Conservation (phyloP, 2,888 invertebrate species). For the Oscheius sp. region DNA sequence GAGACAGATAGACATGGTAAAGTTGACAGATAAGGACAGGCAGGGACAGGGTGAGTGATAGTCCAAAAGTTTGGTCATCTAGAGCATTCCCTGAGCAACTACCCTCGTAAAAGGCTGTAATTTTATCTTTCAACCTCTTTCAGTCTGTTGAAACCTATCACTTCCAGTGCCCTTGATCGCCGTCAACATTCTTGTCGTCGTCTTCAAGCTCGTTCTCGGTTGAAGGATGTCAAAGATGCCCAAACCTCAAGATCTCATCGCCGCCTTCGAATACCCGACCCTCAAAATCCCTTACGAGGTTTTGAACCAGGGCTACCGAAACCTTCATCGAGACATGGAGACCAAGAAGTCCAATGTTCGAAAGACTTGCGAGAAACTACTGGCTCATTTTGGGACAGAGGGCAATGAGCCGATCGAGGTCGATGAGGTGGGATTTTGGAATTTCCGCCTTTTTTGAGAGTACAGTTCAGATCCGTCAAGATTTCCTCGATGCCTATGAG, state of each 20-base stretch:
- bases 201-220: slow-evolving; percentile 88
- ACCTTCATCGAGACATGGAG: slow-evolving; percentile 83
- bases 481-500: neutral
- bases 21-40: no score
- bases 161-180: slow-evolving; percentile 94
- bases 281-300: slow-evolving; percentile 98
- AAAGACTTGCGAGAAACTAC: slow-evolving; percentile 22
- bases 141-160: neutral
- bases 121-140: neutral
- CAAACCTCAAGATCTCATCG: slow-evolving; percentile 80
- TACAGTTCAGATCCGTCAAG: slow-evolving; percentile 10
- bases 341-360: slow-evolving; percentile 14
- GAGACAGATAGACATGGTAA: no score
- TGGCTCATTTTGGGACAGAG: slow-evolving; percentile 7
- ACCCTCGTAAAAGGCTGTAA: no score
- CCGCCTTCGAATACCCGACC: slow-evolving; percentile 93
- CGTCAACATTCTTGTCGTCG: slow-evolving; percentile 86
- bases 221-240: slow-evolving; percentile 74
- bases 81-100: no score
- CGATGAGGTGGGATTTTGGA: slow-evolving; percentile 6
- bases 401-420: slow-evolving; percentile 35
- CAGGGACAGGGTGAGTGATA: no score
- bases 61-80: no score
- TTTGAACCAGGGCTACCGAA: slow-evolving; percentile 94
- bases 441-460: neutral